These are phyloP conservation scores for Drosophila azteca DNA, from an alignment of 1,140 invertebrate species.

Conservation along the genomic window DNA sequence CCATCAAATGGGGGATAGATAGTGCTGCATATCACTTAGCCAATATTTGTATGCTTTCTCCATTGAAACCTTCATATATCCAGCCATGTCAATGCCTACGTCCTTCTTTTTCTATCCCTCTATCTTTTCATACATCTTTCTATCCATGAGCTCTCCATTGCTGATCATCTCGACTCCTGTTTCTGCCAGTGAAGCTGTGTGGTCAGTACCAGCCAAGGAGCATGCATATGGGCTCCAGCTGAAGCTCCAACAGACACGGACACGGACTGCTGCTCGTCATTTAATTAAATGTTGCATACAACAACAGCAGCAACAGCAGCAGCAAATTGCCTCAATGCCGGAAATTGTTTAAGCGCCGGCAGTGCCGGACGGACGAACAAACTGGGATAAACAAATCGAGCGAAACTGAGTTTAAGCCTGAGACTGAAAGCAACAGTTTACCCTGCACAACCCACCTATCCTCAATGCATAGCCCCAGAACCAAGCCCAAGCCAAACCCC, in stretches of 20 bases:
- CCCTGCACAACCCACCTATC: neutral
- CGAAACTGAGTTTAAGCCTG: neutral
- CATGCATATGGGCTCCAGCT: neutral
- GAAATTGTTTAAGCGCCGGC: slow-evolving; percentile 66
- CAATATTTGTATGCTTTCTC: too few relatives aligned
- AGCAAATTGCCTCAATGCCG: slow-evolving; percentile 63
- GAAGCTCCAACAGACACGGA: neutral
- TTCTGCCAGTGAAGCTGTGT: slow-evolving; percentile 13
- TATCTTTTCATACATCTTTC: too few relatives aligned
- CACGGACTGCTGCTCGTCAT: slow-evolving; percentile 27
- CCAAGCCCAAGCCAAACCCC: neutral
- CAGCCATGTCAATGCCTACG: too few relatives aligned
- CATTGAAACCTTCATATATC: neutral
- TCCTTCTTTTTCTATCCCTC: too few relatives aligned
- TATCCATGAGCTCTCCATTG: too few relatives aligned
- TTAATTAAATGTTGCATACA: slow-evolving; percentile 69
- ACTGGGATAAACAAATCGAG: slow-evolving; percentile 29
- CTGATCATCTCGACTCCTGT: neutral
- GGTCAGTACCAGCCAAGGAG: neutral
- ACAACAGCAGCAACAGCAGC: slow-evolving; percentile 8
- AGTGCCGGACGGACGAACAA: slow-evolving; percentile 1
- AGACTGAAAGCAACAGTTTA: slow-evolving; percentile 28
- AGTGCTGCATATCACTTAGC: too few relatives aligned
- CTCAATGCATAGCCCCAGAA: too few relatives aligned
- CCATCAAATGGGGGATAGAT: too few relatives aligned